Evolutionary conservation across 2,888 invertebrate genomes (phyloP), one percentile per base, ranked within the genome.

Genomic region (Leptinotarsa tumamoca): DNA sequence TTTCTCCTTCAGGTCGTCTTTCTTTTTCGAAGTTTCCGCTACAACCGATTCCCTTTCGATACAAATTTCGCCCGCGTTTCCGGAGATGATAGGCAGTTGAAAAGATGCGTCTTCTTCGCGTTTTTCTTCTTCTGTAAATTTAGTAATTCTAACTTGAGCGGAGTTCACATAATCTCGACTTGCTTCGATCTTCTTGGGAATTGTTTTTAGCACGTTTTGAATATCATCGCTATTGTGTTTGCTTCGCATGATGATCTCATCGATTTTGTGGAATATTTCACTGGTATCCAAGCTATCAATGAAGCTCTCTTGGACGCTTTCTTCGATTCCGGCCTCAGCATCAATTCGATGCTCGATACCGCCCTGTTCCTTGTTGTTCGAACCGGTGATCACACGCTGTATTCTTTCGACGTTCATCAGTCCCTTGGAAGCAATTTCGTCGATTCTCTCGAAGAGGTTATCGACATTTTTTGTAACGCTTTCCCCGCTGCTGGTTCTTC

Each of bases 361-460:
- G 17, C 17, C 43, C 14, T n/a, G 33, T 7, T 43, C 33, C 63
- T n/a, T 63, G 13, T 5, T 27, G 15, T 15, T 27, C 2, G 43
- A 13, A n/a, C 63, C 17, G 15, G 15, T 27, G 43, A 63, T 63
- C 17, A 43, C 73, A 18, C 58, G 58, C 63, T 76, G 76, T 18
- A 76, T 70, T 67, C 70, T 76, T 43, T 67, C 66, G 23, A 69
- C 72, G 33, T 75, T 75, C 52, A 58, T 56, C 61, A 67, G 43
- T 33, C 73, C 72, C 18, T 52, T 51, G 18, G 23, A 66, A 18
- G 76, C 56, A 27, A 68, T 68, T 67, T 76, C 61, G 49, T 76
- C 70, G 56, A 73, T 76, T 52, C 56, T 76, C n/a, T 76, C 70
- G 49, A 76, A 70, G n/a, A 73, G 23, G 56, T 67, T 70, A 49